Base-by-base conservation (phyloP, 2,888 invertebrate genomes). In the Thymelicus acteon region DNA sequence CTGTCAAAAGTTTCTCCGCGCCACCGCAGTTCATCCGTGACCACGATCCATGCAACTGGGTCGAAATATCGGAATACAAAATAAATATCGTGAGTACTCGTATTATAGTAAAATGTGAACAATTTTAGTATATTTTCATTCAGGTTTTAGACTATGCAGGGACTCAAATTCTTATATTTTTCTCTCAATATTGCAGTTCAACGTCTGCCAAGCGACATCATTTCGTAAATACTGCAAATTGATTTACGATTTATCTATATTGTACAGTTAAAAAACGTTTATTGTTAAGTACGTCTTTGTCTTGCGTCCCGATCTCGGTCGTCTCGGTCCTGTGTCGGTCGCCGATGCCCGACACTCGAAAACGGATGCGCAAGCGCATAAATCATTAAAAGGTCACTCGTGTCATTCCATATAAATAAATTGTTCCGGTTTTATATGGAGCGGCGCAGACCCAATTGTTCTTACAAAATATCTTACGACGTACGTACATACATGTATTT, bases 331-430 rank as follows among this genome's bases (percentile, higher is more conserved):
- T n/a, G 60, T 63, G 24, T 69, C 64, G 64, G 67, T 54, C 62
- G 54, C 52, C 37, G 44, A 15, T 63, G 68, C 68, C 64, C 68
- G 76, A 74, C 68, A 61, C 77, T 69, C 65, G 76, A 78, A 82
- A 82, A 84, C 80, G 77, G 74, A 79, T 78, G 76, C 74, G 71
- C 81, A 77, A 73, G 60, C 75, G 72, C 71, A 82, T 85, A 85
- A 81, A 82, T 84, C 83, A 84, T 76, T 75, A 69, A 40, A 85
- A 85, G 85, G 85, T 83, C 81, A 77, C n/a, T 58, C 57, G 75
- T 72, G 76, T 75, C 77, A 76, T 74, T 72, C 72, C 71, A 77
- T 72, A 77, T 78, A 75, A 75, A 79, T 72, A 76, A 78, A 76
- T 73, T 72, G 73, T 71, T 75, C 74, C 73, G 72, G 73, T 78